Base-by-base conservation (phyloP, 1,140 invertebrate species). In the Apis florea region DNA sequence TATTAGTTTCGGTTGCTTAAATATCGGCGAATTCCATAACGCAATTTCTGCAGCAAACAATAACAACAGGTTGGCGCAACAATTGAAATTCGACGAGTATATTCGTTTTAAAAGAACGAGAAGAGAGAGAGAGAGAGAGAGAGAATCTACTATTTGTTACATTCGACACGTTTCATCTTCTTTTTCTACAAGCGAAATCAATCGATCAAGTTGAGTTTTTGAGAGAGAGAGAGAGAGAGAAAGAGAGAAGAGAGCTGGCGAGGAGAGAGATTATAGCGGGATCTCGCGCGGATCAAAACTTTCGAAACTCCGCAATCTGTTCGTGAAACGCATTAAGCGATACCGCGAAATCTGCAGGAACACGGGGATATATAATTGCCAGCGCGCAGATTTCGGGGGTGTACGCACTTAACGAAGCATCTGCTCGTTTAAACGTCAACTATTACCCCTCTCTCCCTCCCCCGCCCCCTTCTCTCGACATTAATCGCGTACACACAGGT, bases 11-110 rank as follows among this genome's bases (percentile, higher is more conserved):
- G 24, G 58, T 71, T 73, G 70, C 51, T 80, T 71, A 67, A 58
- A 76, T 77, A 81, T 61, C 70, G 31, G 17, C 24, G 40, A 81
- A 67, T 72, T 69, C 54, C 71, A 56, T 85, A 67, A 59, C 71
- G 63, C 12, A 3, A 40, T 17, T 69, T 31, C n/a, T 15, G 51
- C 31, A 64, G 15, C 54, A 26, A 78, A 83, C 13, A 5, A n/a
- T n/a, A n/a, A 54, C 17, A 9, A 56, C 19, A 9, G 19, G 19
- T 58, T 40, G 31, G 0, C 31, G 31, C 31, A 5, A 40, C 31
- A 2, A n/a, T n/a, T n/a, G n/a, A 31, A 2, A 31, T 31, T 31
- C 26, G 26, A 40, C n/a, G n/a, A n/a, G n/a, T n/a, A n/a, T n/a
- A 0, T 40, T 40, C 31, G 31, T 31, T 31, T n/a, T n/a, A n/a